Evolutionary conservation across 2,888 invertebrate genomes (phyloP), one percentile per base, ranked within the genome.

Genomic region (Argyra leucocephala): DNA sequence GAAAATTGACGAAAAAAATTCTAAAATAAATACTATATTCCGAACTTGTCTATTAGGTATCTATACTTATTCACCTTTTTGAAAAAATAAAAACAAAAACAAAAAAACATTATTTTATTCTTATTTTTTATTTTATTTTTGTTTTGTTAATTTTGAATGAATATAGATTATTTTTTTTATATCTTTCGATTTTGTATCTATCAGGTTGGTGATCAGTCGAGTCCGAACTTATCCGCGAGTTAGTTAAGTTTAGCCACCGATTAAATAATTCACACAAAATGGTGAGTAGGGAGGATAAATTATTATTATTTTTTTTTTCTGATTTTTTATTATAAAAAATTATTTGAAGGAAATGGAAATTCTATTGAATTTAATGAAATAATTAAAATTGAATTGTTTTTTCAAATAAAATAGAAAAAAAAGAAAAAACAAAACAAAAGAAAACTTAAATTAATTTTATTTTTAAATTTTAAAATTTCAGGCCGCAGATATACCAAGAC

Each of bases 401-500:
- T 48, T 22, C 26, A 57, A 63, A 26, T 23, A 62, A 58, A 62
- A 48, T 67, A 63, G 63, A 64, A 67, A 61, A 69, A 63, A 61
- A 65, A 62, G 57, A 64, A 64, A 63, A 31, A 31, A 59, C 1
- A 31, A 6, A 6, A 31, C 3, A 31, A 31, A 31, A 31, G 12
- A 31, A 31, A 4, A 31, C 12, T 10, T 31, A 48, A 64, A 22
- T 64, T 62, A 48, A 37, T 61, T 60, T 68, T 62, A 66, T 66
- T 69, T 70, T 70, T 69, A 66, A 70, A 66, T 70, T 72, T 67
- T 68, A 70, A 67, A 82, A 81, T 86, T 85, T 77, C 86, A 91
- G 91, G 89, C 90, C 76, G 78, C 90, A 76, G 78, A 92, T 84
- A 86, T 92, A 81, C 88, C 87, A 83, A 88, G 88, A 83, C 89